Percentiles rank a stretch among this genome's conserved stretches.
phyloP scores from a whole-genome alignment of 2,113 vertebrate genomes.

The Pelmatolapia mariae region DNA sequence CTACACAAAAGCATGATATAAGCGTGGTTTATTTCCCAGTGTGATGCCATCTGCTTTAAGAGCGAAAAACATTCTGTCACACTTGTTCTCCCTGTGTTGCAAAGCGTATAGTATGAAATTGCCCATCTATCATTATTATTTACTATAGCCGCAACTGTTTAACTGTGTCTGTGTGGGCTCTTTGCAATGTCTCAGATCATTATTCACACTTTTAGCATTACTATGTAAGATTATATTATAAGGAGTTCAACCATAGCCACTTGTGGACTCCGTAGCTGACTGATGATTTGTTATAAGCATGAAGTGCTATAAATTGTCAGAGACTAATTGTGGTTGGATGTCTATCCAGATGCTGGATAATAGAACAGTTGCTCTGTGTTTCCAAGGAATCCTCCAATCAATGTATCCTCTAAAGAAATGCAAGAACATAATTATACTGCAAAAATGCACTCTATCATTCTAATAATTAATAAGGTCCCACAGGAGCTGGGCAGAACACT shows the following conservation, averaged over 20 bases:
- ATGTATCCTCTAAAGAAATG: not conserved
- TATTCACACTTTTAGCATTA: slow-evolving; percentile 14
- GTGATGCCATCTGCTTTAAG: not conserved
- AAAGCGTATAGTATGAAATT: not conserved
- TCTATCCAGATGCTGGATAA: not conserved
- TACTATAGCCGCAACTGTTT: not conserved
- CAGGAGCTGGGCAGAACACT: not conserved
- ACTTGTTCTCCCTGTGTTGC: not conserved
- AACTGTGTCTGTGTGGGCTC: slow-evolving; percentile 8
- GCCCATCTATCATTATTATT: not conserved
- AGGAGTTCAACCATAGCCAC: not conserved
- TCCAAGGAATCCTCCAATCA: not conserved
- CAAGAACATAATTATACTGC: slow-evolving; percentile 9
- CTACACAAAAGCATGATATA: not conserved
- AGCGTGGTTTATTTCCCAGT: not conserved
- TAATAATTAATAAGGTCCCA: slow-evolving; percentile 8
- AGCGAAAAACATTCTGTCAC: not conserved
- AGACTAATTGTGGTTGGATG: not conserved
- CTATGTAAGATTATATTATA: slow-evolving; percentile 9
- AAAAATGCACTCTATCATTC: not conserved
- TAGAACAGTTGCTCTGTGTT: not conserved
- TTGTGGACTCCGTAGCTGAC: not conserved
- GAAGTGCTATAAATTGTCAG: not conserved
- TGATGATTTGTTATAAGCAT: slow-evolving; percentile 15
- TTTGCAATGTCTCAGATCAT: slow-evolving; percentile 11